Base-by-base conservation (phyloP, 2,113 vertebrate species). In the Austrofundulus limnaeus region DNA sequence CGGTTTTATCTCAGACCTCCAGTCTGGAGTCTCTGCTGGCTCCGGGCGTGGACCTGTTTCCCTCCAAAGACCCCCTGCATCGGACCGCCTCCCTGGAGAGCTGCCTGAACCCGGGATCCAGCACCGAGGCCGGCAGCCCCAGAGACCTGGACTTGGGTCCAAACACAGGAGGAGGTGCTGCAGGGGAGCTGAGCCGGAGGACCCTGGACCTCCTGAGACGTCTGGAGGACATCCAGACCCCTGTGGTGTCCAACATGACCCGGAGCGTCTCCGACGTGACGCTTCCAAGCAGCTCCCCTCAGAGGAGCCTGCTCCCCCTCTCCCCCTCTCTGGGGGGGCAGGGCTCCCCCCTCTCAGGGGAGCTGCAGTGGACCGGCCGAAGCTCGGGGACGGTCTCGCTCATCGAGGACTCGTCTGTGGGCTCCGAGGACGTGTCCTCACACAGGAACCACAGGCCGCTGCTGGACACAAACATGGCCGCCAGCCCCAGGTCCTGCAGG, bases 151-250 rank as follows among this genome's bases (percentile, higher is more conserved):
- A 78, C n/a, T 38, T 41, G 16, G 19, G 31, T 5, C 66, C 14
- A n/a, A 57, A 19, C 20, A 11, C 20, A 19, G 61, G 50, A 8
- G 8, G 2, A 12, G 70, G 60, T 0, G 31, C 10, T 19, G 37
- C 11, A 57, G 96, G 94, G 57, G 95, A 99, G 78, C 92, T 99
- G 66, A 99, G 97, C 83, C 93, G 94, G 73, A 94, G 96, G 79
- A 99, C 97, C 19, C 89, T 98, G 25, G 96, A 99, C 69, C 94
- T 99, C 65, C 87, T 99, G 61, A 95, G 95, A 72, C 94, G 96
- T 24, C 90, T 99, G 75, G 96, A 99, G 82, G 95, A 98, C 80
- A 97, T 98, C 65, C 95, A 95, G 82, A 96, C 91, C 66, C 96
- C 96, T 34, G 87, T 92, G 17, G 90, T 85, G 9, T 91, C 92